Base-by-base conservation (phyloP, 2,113 vertebrate genomes). In the Microcebus murinus region DNA sequence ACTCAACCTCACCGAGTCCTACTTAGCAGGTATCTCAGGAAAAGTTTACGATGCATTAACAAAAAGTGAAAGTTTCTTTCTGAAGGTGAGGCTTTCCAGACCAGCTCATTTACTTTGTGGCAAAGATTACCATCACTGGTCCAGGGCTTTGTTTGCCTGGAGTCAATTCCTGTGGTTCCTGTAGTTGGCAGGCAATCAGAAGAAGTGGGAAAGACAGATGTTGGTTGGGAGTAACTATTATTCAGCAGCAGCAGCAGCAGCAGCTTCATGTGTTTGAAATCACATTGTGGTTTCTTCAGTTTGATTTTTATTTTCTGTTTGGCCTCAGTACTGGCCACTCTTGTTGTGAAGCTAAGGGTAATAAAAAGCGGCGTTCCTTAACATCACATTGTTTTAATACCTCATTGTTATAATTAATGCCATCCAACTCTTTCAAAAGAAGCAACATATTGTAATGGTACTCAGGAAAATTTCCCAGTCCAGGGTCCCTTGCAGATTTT, bases 161-260 rank as follows among this genome's bases (percentile, higher is more conserved):
- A 97, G 98, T 96, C 95, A 95, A 98, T 98, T 98, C 98, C 98
- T 98, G 98, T 96, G 98, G 98, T 96, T 98, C 94, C 90, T 45
- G 45, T 92, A 98, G 94, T 95, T 98, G 97, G 98, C 98, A 98
- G 91, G 96, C 87, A 94, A 98, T 98, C 96, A 97, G 97, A 97
- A 98, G 95, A 96, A 97, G 83, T 50, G 82, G 90, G 88, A 79
- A 97, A 98, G 85, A 81, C 97, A 97, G 97, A 98, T 95, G 96
- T 95, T 97, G 97, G 97, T 97, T 95, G 94, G 68, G 81, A 96
- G 96, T 97, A 84, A 93, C 97, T 94, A 79, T 81, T 39, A 85
- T 42, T 88, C 93, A 87, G 96, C 87, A 91, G 80, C 71, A 93
- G 80, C 71, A 93, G 91, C 90, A 42, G 80, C 71, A 93, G 79